Base-by-base conservation (phyloP, 2,888 invertebrate species). In the Clivina fossor region DNA sequence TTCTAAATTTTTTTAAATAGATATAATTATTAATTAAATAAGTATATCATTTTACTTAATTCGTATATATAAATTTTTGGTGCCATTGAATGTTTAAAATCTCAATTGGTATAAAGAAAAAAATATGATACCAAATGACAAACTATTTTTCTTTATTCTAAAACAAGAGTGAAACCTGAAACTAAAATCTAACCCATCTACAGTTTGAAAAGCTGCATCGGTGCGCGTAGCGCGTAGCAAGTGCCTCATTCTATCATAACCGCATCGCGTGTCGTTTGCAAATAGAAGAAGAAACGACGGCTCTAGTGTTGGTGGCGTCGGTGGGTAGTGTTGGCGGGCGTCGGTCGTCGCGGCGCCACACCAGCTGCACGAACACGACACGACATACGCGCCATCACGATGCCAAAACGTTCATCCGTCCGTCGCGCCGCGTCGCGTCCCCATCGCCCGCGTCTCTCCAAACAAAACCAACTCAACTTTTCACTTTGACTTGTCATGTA, bases 281-380 rank as follows among this genome's bases (percentile, higher is more conserved):
- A 47, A 47, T 47, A 47, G 47, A 47, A 33, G 47, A 47, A 33
- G n/a, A n/a, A n/a, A n/a, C n/a, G n/a, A n/a, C n/a, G n/a, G n/a
- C n/a, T n/a, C n/a, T n/a, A n/a, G n/a, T n/a, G n/a, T n/a, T n/a
- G n/a, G n/a, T n/a, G n/a, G n/a, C n/a, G n/a, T n/a, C n/a, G n/a
- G n/a, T n/a, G n/a, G n/a, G n/a, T n/a, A n/a, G n/a, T n/a, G n/a
- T n/a, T n/a, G n/a, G 3, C 18, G 26, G 19, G 33, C 35, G 47
- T 47, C 47, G 47, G 47, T n/a, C 47, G 47, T 47, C 47, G 47
- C 47, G 47, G 47, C 47, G 47, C 47, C 47, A 47, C 47, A 47
- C 47, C 47, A 47, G 47, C 47, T 47, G 47, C 35, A 32, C n/a
- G n/a, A n/a, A n/a, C n/a, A n/a, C n/a, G n/a, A n/a, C n/a, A n/a